Evolutionary conservation across 2,888 invertebrate genomes (phyloP), one percentile per base, ranked within the genome.

Genomic region (Drosophila ochracea): DNA sequence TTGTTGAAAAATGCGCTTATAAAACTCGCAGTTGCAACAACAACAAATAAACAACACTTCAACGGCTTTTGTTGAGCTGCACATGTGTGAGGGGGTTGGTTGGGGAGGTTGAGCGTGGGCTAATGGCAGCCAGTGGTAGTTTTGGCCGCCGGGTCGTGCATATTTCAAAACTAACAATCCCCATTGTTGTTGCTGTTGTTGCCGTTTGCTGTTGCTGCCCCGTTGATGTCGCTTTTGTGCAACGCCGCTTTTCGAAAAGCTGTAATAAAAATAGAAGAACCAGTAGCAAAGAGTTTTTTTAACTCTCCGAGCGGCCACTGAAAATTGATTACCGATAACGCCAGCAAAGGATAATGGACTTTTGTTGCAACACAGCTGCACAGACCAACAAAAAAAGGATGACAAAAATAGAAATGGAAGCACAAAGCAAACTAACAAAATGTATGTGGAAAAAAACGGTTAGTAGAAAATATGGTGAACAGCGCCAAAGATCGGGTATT

Each of bases 271-370:
- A 53, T 55, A 66, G 33, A 55, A 47, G 31, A 13, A 33, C 37
- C 47, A 11, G 25, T 5, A 10, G 41, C 13, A 47, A 73, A 47
- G 71, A 59, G 66, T 66, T 50, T 62, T 50, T 49, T 33, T 2
- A 65, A 50, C 62, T 69, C 54, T 65, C 54, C 61, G 68, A 76
- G 63, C 73, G 80, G 73, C 74, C 78, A 80, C 76, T 78, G 90
- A 88, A 85, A 85, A 85, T 85, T 85, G 85, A 85, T 85, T 90
- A 85, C 90, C 85, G 89, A 85, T 85, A 85, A 84, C 80, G 80
- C 89, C 83, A 77, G 82, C 28, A 90, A 82, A 78, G 90, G 90
- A 90, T 85, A 85, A 85, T 85, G 90, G 85, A 90, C 89, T 88
- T 85, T 90, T 90, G 85, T 84, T 75, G 59, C 70, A 70, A 33